Percentiles rank a stretch among this genome's conserved stretches.
phyloP scores from a whole-genome alignment of 2,888 invertebrate species.

The Melipona bicolor region DNA sequence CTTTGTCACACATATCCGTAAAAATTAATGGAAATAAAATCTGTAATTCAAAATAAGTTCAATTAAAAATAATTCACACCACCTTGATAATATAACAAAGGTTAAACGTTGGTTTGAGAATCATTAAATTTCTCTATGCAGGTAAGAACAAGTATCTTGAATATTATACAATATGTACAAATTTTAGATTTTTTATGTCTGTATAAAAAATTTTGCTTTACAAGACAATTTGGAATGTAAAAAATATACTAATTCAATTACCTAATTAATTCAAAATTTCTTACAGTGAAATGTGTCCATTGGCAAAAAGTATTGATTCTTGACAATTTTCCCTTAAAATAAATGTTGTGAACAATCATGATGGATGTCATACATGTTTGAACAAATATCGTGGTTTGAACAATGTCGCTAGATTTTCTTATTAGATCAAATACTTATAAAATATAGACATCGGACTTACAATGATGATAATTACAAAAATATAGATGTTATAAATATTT shows the following conservation, averaged over 20 bases:
- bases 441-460: not conserved
- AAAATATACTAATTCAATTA: slow-evolving; percentile 21
- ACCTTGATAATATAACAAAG: not conserved
- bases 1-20: slow-evolving; percentile 89
- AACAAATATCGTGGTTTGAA: not conserved
- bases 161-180: not conserved
- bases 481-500: not conserved
- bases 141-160: not conserved
- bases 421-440: slow-evolving; percentile 10
- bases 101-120: not conserved
- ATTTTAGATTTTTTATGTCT: not conserved
- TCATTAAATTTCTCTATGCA: not conserved
- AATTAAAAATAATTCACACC: not conserved
- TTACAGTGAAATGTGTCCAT: slow-evolving; percentile 30
- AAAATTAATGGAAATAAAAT: slow-evolving; percentile 94
- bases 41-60: slow-evolving; percentile 83
- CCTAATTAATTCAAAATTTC: slow-evolving; percentile 32
- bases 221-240: not conserved
- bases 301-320: slow-evolving; percentile 7
- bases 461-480: slow-evolving; percentile 1
- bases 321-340: slow-evolving; percentile 18
- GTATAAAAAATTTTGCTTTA: not conserved
- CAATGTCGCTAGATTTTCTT: not conserved
- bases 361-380: not conserved
- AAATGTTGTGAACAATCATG: slow-evolving; percentile 1